Base-by-base conservation (phyloP, 2,113 vertebrate genomes). In the Nerophis ophidion region DNA sequence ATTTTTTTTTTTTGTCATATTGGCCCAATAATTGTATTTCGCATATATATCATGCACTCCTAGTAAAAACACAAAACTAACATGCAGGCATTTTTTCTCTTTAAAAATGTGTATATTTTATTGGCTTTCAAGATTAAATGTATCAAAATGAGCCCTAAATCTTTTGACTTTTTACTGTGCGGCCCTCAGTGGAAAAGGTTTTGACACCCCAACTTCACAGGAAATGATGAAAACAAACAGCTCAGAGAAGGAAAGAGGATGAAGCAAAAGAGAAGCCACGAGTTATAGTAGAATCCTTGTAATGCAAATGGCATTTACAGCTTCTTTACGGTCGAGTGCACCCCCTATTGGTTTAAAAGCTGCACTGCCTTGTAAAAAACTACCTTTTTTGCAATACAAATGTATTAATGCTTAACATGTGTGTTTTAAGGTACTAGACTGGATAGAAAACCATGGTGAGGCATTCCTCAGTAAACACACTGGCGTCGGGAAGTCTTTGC, bases 381-480 rank as follows among this genome's bases (percentile, higher is more conserved):
- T 53, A 14, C 15, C 0, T 11, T 26, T 33, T 33, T 11, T 33
- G 40, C 40, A 4, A 44, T 44, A 4, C 4, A 44, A 71, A 8
- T 13, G 4, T 50, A 2, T 7, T 0, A 11, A 19, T 13, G 38
- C 17, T 17, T 8, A 36, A 33, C 38, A n/a, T 71, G 16, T 63
- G 14, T 71, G 52, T 71, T 52, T 72, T 7, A 57, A 99, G 97
- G 97, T 99, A 56, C 85, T 99, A 82, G 97, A 99, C 76, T 99
- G 97, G 97, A 99, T 99, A 51, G 96, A 99, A 84, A 98, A 98
- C 82, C 97, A 99, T 0, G 96, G 97, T 33, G 97, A 99, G 87
- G 96, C 96, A 35, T 99, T 99, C 71, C 92, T 98, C 63, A 98
- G 96, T 82, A 98, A 99, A 65, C 97, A 99, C 63, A 99, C 95